Percentiles rank a stretch among this genome's conserved stretches.
Conservation (phyloP, 2,888 invertebrate genomes). For the Plebejus anna region DNA sequence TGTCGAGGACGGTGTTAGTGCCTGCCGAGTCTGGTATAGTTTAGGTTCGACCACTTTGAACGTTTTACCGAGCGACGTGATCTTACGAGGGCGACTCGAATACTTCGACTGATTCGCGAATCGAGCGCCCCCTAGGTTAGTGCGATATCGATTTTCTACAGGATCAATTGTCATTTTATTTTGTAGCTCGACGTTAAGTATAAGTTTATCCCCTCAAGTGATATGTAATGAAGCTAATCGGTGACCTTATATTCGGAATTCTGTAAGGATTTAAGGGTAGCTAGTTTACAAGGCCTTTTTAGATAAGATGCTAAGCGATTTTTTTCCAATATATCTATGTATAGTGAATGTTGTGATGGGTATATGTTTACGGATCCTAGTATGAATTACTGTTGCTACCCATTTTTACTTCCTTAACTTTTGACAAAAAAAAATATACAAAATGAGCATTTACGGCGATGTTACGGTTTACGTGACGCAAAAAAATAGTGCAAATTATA, state of each 20-base stretch:
- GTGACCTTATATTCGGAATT: constrained; percentile 76
- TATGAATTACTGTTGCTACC: constrained; percentile 47
- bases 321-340: constrained; percentile 51
- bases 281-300: constrained; percentile 73
- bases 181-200: constrained; percentile 47
- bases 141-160: constrained; percentile 73
- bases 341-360: constrained; percentile 60
- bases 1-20: constrained; percentile 69
- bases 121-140: constrained; percentile 54
- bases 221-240: constrained; percentile 68
- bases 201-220: constrained; percentile 73
- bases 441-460: constrained; percentile 22
- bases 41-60: constrained; percentile 61
- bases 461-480: constrained; percentile 14
- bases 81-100: constrained; percentile 53
- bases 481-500: constrained; percentile 21
- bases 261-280: constrained; percentile 75
- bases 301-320: constrained; percentile 63
- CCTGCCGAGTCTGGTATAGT: constrained; percentile 72
- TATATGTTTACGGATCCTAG: constrained; percentile 45
- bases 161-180: constrained; percentile 56
- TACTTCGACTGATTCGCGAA: constrained; percentile 49
- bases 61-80: constrained; percentile 65
- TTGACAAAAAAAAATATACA: constrained; percentile 24
- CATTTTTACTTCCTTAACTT: constrained; percentile 40